Base-by-base conservation (phyloP, 2,113 vertebrate species). In the Lophochroa leadbeateri region DNA sequence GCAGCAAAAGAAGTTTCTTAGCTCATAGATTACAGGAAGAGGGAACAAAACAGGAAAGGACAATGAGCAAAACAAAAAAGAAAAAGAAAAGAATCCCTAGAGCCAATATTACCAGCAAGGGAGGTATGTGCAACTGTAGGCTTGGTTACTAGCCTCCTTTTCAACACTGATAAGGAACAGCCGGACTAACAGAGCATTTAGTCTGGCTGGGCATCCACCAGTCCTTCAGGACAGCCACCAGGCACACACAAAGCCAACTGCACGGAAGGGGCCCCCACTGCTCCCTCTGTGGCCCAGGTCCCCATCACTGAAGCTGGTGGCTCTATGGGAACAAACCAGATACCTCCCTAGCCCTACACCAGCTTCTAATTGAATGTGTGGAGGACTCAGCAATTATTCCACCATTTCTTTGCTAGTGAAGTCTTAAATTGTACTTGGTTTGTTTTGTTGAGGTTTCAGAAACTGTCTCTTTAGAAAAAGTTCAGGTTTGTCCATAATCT, bases 11-110 rank as follows among this genome's bases (percentile, higher is more conserved):
- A 12, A 71, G 5, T 23, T 17, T 27, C 65, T 37, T 13, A 50
- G 29, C 60, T 88, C 75, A 55, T 0, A 0, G 19, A 46, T 29
- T 76, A 63, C 6, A 7, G 31, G 9, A 39, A 15, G 6, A 65
- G 14, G 7, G 6, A 68, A 58, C 6, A 55, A 79, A 67, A 49
- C 0, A 44, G 31, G 41, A 37, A 79, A 68, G 5, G 12, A 70
- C 70, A 77, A 31, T 4, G 18, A 50, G 28, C 21, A 35, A 58
- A 23, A 35, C 9, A 25, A 39, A 47, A 67, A 35, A 50, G 2
- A 14, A 37, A 82, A 53, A 20, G 58, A 31, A 60, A 31, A 28
- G 43, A 78, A 64, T 0, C 7, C 27, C 55, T 17, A 64, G 27
- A 71, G 28, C 21, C 44, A 15, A 15, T 9, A 27, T 2, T 17